phyloP scores from a whole-genome alignment of 2,113 vertebrate genomes.

The Gadus chalcogrammus region DNA sequence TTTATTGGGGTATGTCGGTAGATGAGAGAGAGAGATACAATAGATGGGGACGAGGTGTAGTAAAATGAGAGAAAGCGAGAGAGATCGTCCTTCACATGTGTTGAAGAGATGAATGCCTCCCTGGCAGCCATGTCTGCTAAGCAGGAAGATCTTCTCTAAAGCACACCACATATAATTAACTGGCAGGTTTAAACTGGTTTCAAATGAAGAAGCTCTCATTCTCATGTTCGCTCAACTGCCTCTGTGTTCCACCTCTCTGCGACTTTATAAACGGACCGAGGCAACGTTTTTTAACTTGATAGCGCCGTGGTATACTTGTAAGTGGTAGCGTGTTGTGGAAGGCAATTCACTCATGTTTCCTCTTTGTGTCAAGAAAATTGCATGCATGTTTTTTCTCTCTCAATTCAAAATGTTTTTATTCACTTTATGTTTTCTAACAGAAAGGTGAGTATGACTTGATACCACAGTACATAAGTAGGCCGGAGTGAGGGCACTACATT shows the following conservation, averaged over 20 bases:
- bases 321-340: no score
- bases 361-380: no score
- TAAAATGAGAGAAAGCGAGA: conserved; percentile 59
- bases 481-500: conserved; percentile 10
- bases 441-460: no score
- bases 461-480: conserved; percentile 43
- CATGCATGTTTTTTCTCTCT: no score
- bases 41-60: neutral
- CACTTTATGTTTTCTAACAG: no score
- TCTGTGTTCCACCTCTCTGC: conserved; percentile 33
- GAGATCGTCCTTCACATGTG: neutral
- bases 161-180: conserved; percentile 55
- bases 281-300: conserved; percentile 8
- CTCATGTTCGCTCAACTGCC: conserved; percentile 38
- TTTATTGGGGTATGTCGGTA: neutral
- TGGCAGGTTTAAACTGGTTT: conserved; percentile 52
- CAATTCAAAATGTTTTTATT: no score
- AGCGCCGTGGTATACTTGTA: no score
- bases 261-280: conserved; percentile 18
- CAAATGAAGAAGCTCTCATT: conserved; percentile 46
- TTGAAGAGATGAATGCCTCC: conserved; percentile 61
- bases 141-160: conserved; percentile 56
- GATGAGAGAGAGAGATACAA: no score
- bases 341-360: no score
- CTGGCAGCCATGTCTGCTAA: conserved; percentile 67